Conservation (phyloP, 2,113 vertebrate species). For the Brachypteracias leptosomus region DNA sequence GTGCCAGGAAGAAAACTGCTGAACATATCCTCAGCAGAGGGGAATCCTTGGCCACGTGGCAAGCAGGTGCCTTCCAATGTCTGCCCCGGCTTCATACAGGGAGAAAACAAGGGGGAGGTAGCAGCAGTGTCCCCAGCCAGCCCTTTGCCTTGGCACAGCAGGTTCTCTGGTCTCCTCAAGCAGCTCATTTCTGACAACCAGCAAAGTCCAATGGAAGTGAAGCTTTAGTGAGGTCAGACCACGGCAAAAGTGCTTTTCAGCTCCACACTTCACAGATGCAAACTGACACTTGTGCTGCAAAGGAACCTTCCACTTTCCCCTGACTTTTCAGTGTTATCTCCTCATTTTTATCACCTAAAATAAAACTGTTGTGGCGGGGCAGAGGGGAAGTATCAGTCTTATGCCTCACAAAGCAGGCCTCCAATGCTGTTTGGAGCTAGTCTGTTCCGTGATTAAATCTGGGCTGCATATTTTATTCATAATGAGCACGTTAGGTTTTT, state of each 20-base stretch:
- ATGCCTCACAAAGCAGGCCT: not conserved
- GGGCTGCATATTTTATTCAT: not conserved
- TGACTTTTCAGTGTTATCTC: not conserved
- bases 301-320: not conserved
- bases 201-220: fast-evolving
- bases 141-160: not conserved
- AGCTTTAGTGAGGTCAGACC: not conserved
- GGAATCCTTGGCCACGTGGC: fast-evolving
- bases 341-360: not conserved
- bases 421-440: not conserved
- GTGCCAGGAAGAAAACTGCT: not conserved
- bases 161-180: fast-evolving
- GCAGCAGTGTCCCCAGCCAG: not conserved
- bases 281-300: not conserved
- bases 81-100: fast-evolving
- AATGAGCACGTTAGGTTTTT: not conserved
- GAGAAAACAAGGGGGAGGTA: not conserved
- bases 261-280: fast-evolving
- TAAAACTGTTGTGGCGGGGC: not conserved
- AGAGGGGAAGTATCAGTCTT: not conserved
- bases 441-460: not conserved
- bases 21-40: not conserved
- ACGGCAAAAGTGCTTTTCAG: not conserved
- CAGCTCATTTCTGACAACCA: not conserved
- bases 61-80: fast-evolving